phyloP scores from a whole-genome alignment of 2,888 invertebrate genomes.

The Coremacera marginata region DNA sequence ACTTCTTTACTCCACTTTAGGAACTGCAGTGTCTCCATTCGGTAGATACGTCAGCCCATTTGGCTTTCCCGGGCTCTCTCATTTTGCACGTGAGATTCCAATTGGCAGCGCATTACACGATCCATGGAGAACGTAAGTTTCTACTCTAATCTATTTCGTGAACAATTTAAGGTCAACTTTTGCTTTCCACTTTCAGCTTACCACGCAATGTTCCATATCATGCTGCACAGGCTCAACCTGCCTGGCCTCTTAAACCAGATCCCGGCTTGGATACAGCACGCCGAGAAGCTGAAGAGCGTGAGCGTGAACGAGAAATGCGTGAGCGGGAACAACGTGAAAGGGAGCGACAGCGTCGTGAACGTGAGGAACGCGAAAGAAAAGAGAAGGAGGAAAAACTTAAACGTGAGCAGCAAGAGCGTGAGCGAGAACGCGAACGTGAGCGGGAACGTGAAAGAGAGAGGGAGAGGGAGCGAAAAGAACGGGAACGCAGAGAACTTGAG shows the following conservation, averaged over 20 bases:
- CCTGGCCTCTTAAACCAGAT: conserved; percentile 78
- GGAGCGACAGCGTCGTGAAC: conserved; percentile 67
- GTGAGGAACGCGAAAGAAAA: conserved; percentile 69
- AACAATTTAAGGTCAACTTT: background rate
- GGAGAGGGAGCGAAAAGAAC: conserved; percentile 73
- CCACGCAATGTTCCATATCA: conserved; percentile 75
- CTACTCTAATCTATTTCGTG: background rate
- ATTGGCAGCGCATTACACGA: conserved; percentile 73
- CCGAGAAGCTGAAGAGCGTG: conserved; percentile 73
- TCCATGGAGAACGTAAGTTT: conserved; percentile 76
- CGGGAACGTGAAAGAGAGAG: conserved; percentile 73
- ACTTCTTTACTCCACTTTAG: conserved; percentile 57
- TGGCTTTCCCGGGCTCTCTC: conserved; percentile 78
- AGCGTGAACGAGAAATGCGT: conserved; percentile 67
- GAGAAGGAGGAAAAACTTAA: conserved; percentile 71
- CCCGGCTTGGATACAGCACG: conserved; percentile 73
- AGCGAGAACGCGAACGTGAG: conserved; percentile 65
- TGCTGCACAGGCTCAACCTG: conserved; percentile 67
- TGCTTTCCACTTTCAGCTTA: conserved; percentile 61
- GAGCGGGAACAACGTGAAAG: conserved; percentile 69
- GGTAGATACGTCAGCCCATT: conserved; percentile 81
- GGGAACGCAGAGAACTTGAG: conserved; percentile 73
- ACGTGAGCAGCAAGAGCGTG: conserved; percentile 73
- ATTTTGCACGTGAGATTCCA: conserved; percentile 76
- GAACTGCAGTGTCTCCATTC: conserved; percentile 83